Evolutionary conservation across 1,140 invertebrate species (phyloP), one percentile per base, ranked within the genome.

Genomic region (Drosophila lacertosa): DNA sequence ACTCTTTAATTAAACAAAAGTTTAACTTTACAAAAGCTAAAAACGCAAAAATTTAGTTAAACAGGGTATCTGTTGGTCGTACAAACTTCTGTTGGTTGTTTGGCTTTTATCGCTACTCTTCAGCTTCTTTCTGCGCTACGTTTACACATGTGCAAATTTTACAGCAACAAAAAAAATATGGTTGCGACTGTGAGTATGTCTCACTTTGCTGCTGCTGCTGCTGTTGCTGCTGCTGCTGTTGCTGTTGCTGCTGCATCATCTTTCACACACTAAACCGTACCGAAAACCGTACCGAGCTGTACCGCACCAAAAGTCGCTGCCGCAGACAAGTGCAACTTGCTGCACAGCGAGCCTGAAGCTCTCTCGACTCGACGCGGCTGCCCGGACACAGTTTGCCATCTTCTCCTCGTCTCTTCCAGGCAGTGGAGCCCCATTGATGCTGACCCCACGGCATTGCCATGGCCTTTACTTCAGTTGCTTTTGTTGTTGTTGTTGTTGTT

Each of bases 111-210:
- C 33, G 54, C 42, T 39, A n/a, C 68, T 58, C 32, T 76, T 60
- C 24, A 53, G 40, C 54, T 65, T 60, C 33, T 53, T 33, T 37
- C n/a, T n/a, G n/a, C 26, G 9, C 59, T 35, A 18, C 51, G 47
- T 24, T 78, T 74, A 69, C 58, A 75, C 45, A 77, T 82, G 78
- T 77, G 78, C 69, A 77, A 82, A 81, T 81, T 81, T 80, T 54
- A n/a, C n/a, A n/a, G n/a, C n/a, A n/a, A n/a, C n/a, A n/a, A n/a
- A n/a, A 33, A 39, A 54, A 65, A 76, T n/a, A n/a, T n/a, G n/a
- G n/a, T n/a, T n/a, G n/a, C 20, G 20, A 22, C 20, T 4, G 20
- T 26, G 0, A 1, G 26, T 7, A 7, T 29, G 26, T 29, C 26
- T 18, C 35, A 16, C 13, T 39, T 18, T 24, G 11, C 6, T 29